Evolutionary conservation across 1,140 invertebrate species (phyloP).

Genomic region (Aethina tumida): DNA sequence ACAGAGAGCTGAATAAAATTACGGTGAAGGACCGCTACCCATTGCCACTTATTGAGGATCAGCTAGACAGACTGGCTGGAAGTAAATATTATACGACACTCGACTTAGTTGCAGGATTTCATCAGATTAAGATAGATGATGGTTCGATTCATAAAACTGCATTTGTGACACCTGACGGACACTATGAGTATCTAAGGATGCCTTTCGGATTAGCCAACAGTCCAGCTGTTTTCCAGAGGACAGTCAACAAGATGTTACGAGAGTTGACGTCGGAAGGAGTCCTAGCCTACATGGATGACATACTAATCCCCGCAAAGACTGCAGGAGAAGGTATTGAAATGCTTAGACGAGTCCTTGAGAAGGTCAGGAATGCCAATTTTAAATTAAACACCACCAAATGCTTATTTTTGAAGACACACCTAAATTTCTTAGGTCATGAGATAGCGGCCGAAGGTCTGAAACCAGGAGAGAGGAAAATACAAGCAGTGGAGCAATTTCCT

Average conservation of each 20-base stretch:
- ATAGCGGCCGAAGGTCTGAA: slow-evolving; percentile 19
- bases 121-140: slow-evolving; percentile 28
- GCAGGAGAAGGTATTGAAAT: slow-evolving; percentile 19
- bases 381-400: slow-evolving; percentile 1
- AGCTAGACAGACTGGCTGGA: slow-evolving; percentile 27
- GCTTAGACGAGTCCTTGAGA: slow-evolving; percentile 18
- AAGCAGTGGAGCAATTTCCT: slow-evolving; percentile 23
- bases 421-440: slow-evolving; percentile 18
- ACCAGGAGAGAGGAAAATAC: slow-evolving; percentile 26
- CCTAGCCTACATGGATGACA: slow-evolving; percentile 24
- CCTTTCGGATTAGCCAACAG: slow-evolving; percentile 39
- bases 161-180: slow-evolving; percentile 27
- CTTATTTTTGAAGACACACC: not conserved
- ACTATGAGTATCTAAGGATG: slow-evolving; percentile 37
- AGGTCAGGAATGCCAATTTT: slow-evolving; percentile 11
- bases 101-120: slow-evolving; percentile 22
- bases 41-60: slow-evolving; percentile 37
- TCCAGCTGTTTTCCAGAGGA: slow-evolving; percentile 35
- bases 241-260: slow-evolving; percentile 31
- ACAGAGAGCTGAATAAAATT: slow-evolving; percentile 28
- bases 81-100: slow-evolving; percentile 23
- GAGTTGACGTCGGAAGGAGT: slow-evolving; percentile 14
- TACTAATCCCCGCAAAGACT: slow-evolving; percentile 20
- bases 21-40: slow-evolving; percentile 35
- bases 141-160: slow-evolving; percentile 26